Evolutionary conservation across 2,888 invertebrate species (phyloP).

Genomic region (Ptilodon capucinus): DNA sequence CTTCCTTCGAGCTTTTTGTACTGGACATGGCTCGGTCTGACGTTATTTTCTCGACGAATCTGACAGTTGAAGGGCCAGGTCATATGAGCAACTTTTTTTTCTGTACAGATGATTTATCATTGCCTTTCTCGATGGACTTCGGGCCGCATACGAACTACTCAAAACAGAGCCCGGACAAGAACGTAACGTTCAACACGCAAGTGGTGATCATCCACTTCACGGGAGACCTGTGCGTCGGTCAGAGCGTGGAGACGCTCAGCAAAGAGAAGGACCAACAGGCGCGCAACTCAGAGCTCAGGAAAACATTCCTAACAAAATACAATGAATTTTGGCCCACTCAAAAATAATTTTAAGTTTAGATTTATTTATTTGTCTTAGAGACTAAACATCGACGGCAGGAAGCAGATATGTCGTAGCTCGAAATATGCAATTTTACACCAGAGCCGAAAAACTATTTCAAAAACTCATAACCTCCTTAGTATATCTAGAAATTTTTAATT

Average conservation of each 20-base stretch:
- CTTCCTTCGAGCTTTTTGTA: too few relatives aligned
- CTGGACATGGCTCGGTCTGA: too few relatives aligned
- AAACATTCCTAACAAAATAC: conserved; percentile 77
- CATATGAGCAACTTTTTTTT: not conserved
- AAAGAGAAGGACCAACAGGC: conserved; percentile 85
- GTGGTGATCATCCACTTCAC: conserved; percentile 85
- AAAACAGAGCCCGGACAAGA: conserved; percentile 68
- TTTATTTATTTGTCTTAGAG: conserved; percentile 31
- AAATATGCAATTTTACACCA: too few relatives aligned
- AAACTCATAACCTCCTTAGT: too few relatives aligned
- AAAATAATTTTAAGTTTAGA: conserved; percentile 57
- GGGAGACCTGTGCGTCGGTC: conserved; percentile 79
- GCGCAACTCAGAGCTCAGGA: conserved; percentile 83
- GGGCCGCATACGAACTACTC: conserved; percentile 55
- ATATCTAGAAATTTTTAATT: too few relatives aligned
- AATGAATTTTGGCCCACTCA: conserved; percentile 76
- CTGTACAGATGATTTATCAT: conserved; percentile 51
- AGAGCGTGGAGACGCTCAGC: conserved; percentile 83
- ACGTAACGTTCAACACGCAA: conserved; percentile 79
- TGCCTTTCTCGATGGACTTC: conserved; percentile 63
- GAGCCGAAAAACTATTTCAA: too few relatives aligned
- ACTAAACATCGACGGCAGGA: too few relatives aligned
- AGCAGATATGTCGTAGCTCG: too few relatives aligned
- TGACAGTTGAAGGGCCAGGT: too few relatives aligned
- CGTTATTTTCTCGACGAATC: too few relatives aligned